A percentile compares a stretch with the other conserved stretches of the same genome.
phyloP scores from a whole-genome alignment of 2,113 vertebrate genomes.

The Pteruthius melanotis region DNA sequence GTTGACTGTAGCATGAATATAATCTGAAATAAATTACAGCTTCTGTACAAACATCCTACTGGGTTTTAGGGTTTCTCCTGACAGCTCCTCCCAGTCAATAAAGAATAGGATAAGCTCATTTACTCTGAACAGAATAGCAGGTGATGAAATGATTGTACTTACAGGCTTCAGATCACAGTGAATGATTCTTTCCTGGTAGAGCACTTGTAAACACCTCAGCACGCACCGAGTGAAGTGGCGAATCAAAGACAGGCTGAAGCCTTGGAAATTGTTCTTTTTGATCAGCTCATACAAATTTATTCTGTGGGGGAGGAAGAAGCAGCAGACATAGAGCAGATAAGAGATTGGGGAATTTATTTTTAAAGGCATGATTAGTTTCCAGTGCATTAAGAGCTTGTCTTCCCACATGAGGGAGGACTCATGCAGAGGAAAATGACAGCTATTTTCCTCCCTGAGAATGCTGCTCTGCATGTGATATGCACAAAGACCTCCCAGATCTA shows the following conservation, averaged over 20 bases:
- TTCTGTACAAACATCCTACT: not conserved
- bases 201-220: constrained; percentile 89
- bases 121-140: not conserved
- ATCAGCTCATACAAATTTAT: constrained; percentile 92
- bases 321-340: constrained; percentile 2
- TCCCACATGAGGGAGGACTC: not conserved
- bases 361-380: not conserved
- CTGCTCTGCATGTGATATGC: not conserved
- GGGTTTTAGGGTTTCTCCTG: not conserved
- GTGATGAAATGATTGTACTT: constrained; percentile 26
- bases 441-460: not conserved
- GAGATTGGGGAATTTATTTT: not conserved
- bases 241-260: constrained; percentile 86
- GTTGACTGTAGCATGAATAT: not conserved
- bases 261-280: constrained; percentile 93
- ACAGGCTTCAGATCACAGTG: constrained; percentile 96
- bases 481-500: not conserved
- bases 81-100: not conserved
- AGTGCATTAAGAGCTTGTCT: not conserved
- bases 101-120: not conserved
- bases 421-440: not conserved
- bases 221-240: constrained; percentile 85
- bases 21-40: not conserved
- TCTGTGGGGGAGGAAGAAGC: constrained; percentile 61
- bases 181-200: constrained; percentile 90